Conservation (phyloP, 2,797 vertebrate species). For the Alcedo quadribrachys region DNA sequence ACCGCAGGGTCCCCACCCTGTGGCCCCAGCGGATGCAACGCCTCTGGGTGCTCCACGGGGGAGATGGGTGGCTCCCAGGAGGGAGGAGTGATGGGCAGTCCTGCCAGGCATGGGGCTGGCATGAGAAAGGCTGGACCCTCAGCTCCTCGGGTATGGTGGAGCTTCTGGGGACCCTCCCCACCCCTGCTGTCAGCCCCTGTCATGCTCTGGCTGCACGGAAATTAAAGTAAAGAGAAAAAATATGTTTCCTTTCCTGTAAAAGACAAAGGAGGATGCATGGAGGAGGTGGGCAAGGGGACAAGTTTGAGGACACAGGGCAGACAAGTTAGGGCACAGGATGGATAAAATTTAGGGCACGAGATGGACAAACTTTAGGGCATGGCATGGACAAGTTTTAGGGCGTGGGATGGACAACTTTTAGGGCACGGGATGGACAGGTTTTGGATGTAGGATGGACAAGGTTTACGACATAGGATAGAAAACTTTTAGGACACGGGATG, state of each 20-base stretch:
- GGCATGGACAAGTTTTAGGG: background rate
- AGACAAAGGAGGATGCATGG: too few relatives aligned
- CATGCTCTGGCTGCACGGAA: accelerated
- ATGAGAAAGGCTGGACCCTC: background rate
- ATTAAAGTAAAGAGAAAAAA: background rate
- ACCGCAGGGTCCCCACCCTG: background rate
- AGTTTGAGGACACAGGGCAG: too few relatives aligned
- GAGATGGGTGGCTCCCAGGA: background rate
- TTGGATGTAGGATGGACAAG: background rate
- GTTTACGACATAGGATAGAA: too few relatives aligned
- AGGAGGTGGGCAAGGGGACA: background rate
- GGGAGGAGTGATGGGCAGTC: background rate
- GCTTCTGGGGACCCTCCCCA: background rate
- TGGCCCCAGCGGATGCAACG: accelerated
- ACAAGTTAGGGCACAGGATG: background rate
- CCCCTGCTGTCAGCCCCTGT: background rate
- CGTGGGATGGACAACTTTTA: too few relatives aligned
- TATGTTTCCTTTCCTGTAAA: too few relatives aligned
- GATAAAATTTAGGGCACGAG: background rate
- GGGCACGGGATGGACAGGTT: background rate
- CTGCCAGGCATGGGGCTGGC: background rate
- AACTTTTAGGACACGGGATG: too few relatives aligned
- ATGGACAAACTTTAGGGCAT: background rate
- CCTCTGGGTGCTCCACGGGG: accelerated
- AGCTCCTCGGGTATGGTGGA: accelerated